Evolutionary conservation across 1,140 invertebrate species (phyloP).

Genomic region (Fopius arisanus): DNA sequence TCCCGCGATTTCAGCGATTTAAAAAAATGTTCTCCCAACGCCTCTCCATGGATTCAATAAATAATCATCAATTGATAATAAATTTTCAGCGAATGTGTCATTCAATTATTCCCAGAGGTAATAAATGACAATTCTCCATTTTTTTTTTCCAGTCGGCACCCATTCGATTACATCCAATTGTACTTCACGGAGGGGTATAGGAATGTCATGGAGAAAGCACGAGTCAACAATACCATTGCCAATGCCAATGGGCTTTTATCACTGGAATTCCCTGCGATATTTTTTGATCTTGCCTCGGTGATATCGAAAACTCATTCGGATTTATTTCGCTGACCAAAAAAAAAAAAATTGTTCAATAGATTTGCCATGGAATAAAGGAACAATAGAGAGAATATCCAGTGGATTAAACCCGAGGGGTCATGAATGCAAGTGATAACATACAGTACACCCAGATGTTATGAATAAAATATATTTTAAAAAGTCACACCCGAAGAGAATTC

Average conservation of each 20-base stretch:
- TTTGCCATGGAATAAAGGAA: background rate
- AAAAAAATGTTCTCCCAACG: no score
- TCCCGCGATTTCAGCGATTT: no score
- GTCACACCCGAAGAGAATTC: no score
- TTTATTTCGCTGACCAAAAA: background rate
- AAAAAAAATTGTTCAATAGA: background rate
- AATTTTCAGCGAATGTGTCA: background rate
- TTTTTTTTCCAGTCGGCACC: background rate
- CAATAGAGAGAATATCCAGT: background rate
- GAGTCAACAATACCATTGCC: background rate
- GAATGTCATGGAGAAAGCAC: background rate
- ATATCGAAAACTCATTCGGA: background rate
- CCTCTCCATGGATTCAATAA: no score
- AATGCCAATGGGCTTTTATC: background rate
- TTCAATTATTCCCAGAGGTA: background rate
- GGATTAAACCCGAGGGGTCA: background rate
- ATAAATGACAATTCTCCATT: background rate
- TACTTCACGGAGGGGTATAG: background rate
- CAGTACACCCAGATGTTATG: background rate
- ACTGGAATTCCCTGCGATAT: background rate
- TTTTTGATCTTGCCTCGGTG: background rate
- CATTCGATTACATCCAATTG: background rate
- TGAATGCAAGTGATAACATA: background rate
- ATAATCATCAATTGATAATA: background rate
- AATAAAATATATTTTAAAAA: background rate